Evolutionary conservation across 1,140 invertebrate species (phyloP), one percentile per base, ranked within the genome.

Genomic region (Choristoneura fumiferana): DNA sequence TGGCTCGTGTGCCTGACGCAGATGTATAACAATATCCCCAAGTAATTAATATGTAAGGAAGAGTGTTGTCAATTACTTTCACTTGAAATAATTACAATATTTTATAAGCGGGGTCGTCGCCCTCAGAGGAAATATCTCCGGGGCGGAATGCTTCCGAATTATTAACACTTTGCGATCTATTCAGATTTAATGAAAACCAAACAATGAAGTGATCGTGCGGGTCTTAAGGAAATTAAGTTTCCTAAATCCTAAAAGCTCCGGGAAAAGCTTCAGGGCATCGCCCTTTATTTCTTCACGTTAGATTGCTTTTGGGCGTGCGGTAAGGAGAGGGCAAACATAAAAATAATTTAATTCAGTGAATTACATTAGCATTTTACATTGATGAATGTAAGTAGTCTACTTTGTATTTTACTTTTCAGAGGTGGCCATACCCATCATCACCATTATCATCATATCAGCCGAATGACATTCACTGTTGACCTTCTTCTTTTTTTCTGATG

Each of bases 51-150:
- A 49, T 49, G 43, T 43, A 38, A 43, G 36, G 18, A 37, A 52
- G 17, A 52, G 18, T 45, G 56, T 62, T 53, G 54, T 53, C 39
- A 18, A 37, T 39, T 40, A 52, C 60, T 62, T 62, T 62, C 60
- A 54, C 60, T 57, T 18, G 8, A 54, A 52, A 54, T 59, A 59
- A 59, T 54, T 54, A 17, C 52, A 54, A 54, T 59, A 54, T 15
- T 49, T 49, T 22, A 49, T 49, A 49, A 49, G 43, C 43, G 22
- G 12, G 43, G 18, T 49, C 43, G 10, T 33, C 43, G 43, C 12
- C 22, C 18, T 0, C 22, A 3, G 43, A 22, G 43, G 43, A 18
- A 49, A 12, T 49, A 12, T 29, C 18, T 49, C 17, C 22, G 1
- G 18, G 29, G 12, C 22, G 22, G n/a, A 17, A 29, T 49, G 22